Evolutionary conservation across 2,888 invertebrate species (phyloP).

Genomic region (Andrena minutula): DNA sequence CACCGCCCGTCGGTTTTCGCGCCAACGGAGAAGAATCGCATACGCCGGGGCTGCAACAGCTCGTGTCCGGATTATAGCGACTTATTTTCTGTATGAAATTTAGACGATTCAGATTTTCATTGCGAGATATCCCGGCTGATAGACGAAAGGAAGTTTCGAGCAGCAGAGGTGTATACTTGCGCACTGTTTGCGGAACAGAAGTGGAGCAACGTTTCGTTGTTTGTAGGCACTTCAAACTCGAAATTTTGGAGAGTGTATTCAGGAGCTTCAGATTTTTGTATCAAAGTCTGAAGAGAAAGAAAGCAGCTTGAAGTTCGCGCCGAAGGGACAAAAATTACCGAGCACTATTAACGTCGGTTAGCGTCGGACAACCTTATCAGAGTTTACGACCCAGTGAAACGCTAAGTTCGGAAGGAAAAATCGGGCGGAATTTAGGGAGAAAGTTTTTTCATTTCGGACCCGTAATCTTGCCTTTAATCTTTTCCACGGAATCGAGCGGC

Average conservation of each 20-base stretch:
- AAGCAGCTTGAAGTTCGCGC: background rate
- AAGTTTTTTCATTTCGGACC: conserved; percentile 43
- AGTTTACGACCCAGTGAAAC: conserved; percentile 30
- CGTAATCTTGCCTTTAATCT: conserved; percentile 28
- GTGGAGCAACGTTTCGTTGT: background rate
- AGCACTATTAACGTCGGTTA: conserved; percentile 11
- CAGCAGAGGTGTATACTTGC: background rate
- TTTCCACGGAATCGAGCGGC: background rate
- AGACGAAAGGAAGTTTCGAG: background rate
- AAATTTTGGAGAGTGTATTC: too few relatives aligned
- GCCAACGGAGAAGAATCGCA: conserved; percentile 12
- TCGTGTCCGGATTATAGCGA: background rate
- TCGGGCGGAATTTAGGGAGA: conserved; percentile 24
- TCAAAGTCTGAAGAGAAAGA: background rate
- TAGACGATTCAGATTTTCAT: background rate
- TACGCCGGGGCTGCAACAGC: background rate
- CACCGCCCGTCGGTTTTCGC: background rate
- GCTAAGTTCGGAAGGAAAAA: background rate
- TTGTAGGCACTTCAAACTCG: too few relatives aligned
- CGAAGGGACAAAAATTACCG: conserved; percentile 12
- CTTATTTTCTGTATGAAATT: background rate
- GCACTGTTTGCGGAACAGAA: background rate
- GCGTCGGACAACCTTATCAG: conserved; percentile 19
- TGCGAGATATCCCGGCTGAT: background rate
- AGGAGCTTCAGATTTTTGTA: background rate